Evolutionary conservation across 2,797 vertebrate genomes (phyloP).

Genomic region (Lacerta agilis): DNA sequence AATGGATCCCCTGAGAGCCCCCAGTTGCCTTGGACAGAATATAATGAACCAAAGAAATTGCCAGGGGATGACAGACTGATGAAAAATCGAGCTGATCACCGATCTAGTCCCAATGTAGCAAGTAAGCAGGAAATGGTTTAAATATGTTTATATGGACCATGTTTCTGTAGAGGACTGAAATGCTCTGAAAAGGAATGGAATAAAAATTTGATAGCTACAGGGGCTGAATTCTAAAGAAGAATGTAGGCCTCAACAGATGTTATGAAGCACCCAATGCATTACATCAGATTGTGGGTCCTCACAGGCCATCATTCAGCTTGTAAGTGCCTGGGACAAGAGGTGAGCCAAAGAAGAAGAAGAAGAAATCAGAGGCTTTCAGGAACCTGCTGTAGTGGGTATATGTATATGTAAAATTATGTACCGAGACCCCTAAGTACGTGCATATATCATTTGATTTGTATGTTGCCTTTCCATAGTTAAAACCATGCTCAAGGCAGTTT

Average conservation of each 20-base stretch:
- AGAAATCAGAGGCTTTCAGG: no score
- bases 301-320: no score
- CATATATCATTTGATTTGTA: not conserved
- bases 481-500: not conserved
- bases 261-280: no score
- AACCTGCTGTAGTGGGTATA: no score
- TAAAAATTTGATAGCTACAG: not conserved
- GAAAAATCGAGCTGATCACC: slow-evolving; percentile 94
- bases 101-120: slow-evolving; percentile 98
- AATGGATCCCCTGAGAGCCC: slow-evolving; percentile 96
- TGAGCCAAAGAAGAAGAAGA: no score
- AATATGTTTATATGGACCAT: not conserved
- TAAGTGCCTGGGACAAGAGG: no score
- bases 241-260: not conserved
- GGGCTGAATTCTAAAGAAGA: not conserved
- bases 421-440: no score
- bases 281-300: no score
- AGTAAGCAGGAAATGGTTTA: slow-evolving; percentile 80
- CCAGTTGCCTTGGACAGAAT: slow-evolving; percentile 90
- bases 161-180: not conserved
- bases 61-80: slow-evolving; percentile 90
- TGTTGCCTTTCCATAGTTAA: not conserved
- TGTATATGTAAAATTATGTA: no score
- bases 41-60: slow-evolving; percentile 92
- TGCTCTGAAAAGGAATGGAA: no score